Evolutionary conservation across 2,113 vertebrate species (phyloP).

Genomic region (Triplophysa siluroides): DNA sequence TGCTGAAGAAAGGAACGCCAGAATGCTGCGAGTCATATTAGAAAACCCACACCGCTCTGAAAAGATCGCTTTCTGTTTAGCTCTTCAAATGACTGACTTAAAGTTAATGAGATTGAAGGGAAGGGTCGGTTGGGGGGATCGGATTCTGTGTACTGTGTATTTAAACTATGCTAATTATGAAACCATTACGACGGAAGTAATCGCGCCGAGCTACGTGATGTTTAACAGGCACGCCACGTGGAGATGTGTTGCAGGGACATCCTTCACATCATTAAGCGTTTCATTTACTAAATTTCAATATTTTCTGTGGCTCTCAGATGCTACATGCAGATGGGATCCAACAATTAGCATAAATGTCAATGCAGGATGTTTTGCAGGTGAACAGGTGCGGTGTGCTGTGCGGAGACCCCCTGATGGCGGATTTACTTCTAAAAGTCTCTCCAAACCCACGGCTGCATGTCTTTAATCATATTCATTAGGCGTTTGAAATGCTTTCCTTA

Average conservation of each 20-base stretch:
- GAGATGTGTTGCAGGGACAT: not conserved
- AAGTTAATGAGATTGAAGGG: constrained; percentile 32
- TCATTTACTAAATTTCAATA: constrained; percentile 2
- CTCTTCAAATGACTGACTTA: constrained; percentile 5
- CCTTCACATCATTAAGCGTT: not conserved
- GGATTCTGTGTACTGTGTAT: constrained; percentile 26
- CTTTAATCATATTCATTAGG: constrained; percentile 1
- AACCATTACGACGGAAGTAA: constrained; percentile 32
- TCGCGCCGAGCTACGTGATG: constrained; percentile 7
- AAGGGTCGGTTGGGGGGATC: not conserved
- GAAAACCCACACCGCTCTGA: constrained; percentile 17
- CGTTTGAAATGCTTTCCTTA: not conserved
- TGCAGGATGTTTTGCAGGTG: not conserved
- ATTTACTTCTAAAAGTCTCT: constrained; percentile 4
- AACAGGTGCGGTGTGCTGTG: not conserved
- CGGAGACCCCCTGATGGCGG: not conserved
- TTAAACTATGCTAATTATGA: constrained; percentile 5
- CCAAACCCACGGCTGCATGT: not conserved
- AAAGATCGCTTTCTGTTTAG: constrained; percentile 29
- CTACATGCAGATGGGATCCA: constrained; percentile 21
- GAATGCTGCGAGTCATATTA: constrained; percentile 28
- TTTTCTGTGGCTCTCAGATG: not conserved
- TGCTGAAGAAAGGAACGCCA: constrained; percentile 9
- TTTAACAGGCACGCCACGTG: not conserved
- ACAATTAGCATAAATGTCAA: constrained; percentile 37